Base-by-base conservation (phyloP, 2,113 vertebrate genomes). In the Clinocottus analis region DNA sequence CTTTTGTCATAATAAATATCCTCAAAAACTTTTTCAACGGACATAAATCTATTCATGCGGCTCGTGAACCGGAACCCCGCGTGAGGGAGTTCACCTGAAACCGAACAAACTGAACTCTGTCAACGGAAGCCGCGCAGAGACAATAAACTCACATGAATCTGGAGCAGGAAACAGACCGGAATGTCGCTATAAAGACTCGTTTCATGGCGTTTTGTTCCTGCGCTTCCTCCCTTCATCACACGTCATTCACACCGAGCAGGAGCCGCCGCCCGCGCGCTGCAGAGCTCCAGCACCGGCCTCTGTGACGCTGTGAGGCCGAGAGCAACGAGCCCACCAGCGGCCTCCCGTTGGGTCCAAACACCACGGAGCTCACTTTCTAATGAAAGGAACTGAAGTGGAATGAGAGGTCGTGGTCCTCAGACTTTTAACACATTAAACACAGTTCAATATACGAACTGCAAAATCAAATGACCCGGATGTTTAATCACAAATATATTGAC, bases 231-330 rank as follows among this genome's bases (percentile, higher is more conserved):
- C 45, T 74, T 56, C 71, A 80, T 83, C 83, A 75, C 41, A 39
- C 47, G 73, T 83, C 43, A 87, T 87, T 89, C 72, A 82, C 84
- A 76, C 67, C 68, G 23, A 77, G 63, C 23, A 64, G 73, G 43
- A 75, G 85, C 79, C 61, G 72, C 25, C 63, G 35, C 47, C 41
- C 67, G 81, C 27, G 72, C 65, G 55, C 78, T 41, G 73, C 55
- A 70, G 0, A 72, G n/a, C n/a, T n/a, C n/a, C n/a, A n/a, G n/a
- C n/a, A n/a, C n/a, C n/a, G n/a, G n/a, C n/a, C n/a, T n/a, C n/a
- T n/a, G n/a, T n/a, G n/a, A n/a, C n/a, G n/a, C n/a, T n/a, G n/a
- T n/a, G n/a, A n/a, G n/a, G n/a, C n/a, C n/a, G n/a, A n/a, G n/a
- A n/a, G n/a, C n/a, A n/a, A n/a, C n/a, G n/a, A n/a, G n/a, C n/a